phyloP scores from a whole-genome alignment of 2,888 invertebrate species.

The Xestia sexstrigata region DNA sequence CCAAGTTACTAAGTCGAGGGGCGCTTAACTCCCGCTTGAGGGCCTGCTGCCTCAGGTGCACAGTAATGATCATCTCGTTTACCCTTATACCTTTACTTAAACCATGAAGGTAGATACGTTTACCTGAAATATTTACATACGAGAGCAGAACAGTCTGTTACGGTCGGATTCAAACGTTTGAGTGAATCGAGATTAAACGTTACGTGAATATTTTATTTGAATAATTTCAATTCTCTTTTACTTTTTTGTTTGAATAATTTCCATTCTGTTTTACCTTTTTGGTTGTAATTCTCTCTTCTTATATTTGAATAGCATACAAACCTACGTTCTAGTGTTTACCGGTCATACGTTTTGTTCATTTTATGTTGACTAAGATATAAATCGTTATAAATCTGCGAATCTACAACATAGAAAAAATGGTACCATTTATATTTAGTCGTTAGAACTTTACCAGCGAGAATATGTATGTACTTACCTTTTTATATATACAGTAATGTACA shows the following conservation, averaged over 20 bases:
- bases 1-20: slow-evolving; percentile 1
- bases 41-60: slow-evolving; percentile 59
- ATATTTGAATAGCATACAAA: background rate
- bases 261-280: slow-evolving; percentile 26
- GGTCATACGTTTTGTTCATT: background rate
- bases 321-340: background rate
- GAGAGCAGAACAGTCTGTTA: slow-evolving; percentile 20
- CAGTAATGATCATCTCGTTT: slow-evolving; percentile 63
- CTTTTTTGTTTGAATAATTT: slow-evolving; percentile 6
- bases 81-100: slow-evolving; percentile 46
- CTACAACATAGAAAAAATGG: background rate
- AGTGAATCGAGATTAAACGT: slow-evolving; percentile 32
- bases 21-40: slow-evolving; percentile 4
- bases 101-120: slow-evolving; percentile 48
- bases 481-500: background rate
- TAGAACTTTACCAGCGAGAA: background rate
- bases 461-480: background rate
- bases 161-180: slow-evolving; percentile 33
- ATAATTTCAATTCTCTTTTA: slow-evolving; percentile 38
- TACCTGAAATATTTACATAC: slow-evolving; percentile 48
- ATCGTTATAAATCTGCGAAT: background rate
- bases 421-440: background rate
- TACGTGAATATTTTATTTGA: slow-evolving; percentile 41
- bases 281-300: background rate
- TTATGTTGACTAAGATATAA: background rate